Conservation (phyloP, 1,140 invertebrate species). For the Halotydeus destructor region DNA sequence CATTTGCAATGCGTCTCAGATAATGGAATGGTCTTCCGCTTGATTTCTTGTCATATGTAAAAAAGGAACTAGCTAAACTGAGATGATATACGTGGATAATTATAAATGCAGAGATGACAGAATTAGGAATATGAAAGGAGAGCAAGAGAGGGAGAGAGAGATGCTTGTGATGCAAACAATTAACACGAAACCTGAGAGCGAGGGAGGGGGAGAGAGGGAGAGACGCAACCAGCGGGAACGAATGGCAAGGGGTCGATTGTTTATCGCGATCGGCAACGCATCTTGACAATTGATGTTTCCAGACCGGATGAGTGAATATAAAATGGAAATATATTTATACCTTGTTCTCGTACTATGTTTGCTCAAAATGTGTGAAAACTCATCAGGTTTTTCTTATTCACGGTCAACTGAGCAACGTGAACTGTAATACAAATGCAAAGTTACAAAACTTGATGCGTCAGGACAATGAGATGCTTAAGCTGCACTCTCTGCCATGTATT, state of each 20-base stretch:
- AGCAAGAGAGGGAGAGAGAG: background rate
- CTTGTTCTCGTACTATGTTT: no score
- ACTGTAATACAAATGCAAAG: no score
- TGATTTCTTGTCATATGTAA: background rate
- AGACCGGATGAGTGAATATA: no score
- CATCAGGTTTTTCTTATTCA: no score
- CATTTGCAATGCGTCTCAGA: background rate
- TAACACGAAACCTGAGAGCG: background rate
- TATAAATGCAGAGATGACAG: background rate
- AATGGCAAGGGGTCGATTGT: background rate
- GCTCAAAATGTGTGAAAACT: no score
- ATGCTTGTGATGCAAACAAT: background rate
- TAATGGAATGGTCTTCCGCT: background rate
- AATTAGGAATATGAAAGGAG: background rate
- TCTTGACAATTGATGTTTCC: no score
- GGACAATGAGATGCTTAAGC: no score
- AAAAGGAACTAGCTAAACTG: background rate
- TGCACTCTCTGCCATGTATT: no score
- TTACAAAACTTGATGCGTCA: no score
- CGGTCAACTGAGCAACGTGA: no score
- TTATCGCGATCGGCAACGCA: no score
- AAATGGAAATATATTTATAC: no score
- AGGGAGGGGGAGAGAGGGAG: slow-evolving; percentile 6
- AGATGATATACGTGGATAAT: background rate
- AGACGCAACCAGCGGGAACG: background rate